Evolutionary conservation across 2,888 invertebrate species (phyloP), one percentile per base, ranked within the genome.

Genomic region (Dichetophora obliterata): DNA sequence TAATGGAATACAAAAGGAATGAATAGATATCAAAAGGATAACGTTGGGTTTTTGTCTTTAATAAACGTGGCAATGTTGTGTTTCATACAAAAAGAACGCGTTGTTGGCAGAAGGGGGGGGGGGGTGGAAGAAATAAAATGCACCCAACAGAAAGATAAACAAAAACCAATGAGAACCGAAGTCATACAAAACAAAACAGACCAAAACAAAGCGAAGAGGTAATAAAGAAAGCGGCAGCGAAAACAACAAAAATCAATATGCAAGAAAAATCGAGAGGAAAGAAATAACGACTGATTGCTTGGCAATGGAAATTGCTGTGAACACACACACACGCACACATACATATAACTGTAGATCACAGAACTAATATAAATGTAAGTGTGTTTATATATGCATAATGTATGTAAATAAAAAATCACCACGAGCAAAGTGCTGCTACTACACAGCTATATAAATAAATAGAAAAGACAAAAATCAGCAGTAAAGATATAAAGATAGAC

Each of bases 231-330:
- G 16, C n/a, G 31, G 34, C 31, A 52, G 37, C 50, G 24, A 43
- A 37, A 69, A 59, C 9, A n/a, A 61, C 22, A 59, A 71, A 70
- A 31, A 22, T 24, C 63, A 43, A 50, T 22, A 73, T 50, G 73
- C 37, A 72, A 52, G 9, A 19, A 34, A 59, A 75, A 68, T 11
- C 6, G 9, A 52, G 50, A 78, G 75, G 75, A 68, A 66, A 73
- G 59, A 27, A 71, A 61, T 66, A 76, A 76, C 71, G 72, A 76
- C 81, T 83, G 83, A 84, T 83, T 83, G 82, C 82, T 81, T 83
- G 82, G 68, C 24, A 57, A 57, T 19, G 37, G 37, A 71, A 57
- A 68, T 65, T 68, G 14, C 52, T 57, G 19, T 31, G 57, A 68
- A 75, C 48, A 37, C 5, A 48, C 37, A 5, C 3, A 66, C 14